Base-by-base conservation (phyloP, 2,888 invertebrate species). In the Plusia festucae region DNA sequence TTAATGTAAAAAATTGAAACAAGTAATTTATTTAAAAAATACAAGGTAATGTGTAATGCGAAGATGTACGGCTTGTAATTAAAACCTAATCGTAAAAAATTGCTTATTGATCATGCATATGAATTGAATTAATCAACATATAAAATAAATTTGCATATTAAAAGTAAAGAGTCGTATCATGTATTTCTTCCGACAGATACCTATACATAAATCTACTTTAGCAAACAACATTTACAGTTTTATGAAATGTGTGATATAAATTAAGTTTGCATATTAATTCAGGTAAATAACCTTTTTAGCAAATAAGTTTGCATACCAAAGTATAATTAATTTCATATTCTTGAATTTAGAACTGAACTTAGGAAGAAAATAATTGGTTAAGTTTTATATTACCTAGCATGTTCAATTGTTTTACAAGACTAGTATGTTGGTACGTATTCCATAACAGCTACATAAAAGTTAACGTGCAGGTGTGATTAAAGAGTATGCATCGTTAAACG, bases 401-500 rank as follows among this genome's bases (percentile, higher is more conserved):
- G 13, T 16, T 54, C 30, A 44, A 52, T 16, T 13, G 40, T 40
- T 34, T 40, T 32, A 60, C 30, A 49, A n/a, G 32, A n/a, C 8
- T 53, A 51, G 24, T 24, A 24, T 24, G 49, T 59, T 27, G 15
- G 18, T 49, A 49, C 64, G 22, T 44, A n/a, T 3, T n/a, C n/a
- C 32, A 18, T 24, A 52, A 51, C 9, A 44, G 24, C 20, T 34
- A 63, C 22, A 61, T 65, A 62, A 74, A 70, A 74, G 53, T 55
- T 55, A 58, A 75, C 53, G 34, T 52, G 16, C 46, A 63, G 65
- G 55, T 68, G 59, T 46, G 75, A 65, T 77, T 69, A 68, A 66
- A 72, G 58, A 57, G 56, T 53, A 72, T 69, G 72, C 66, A 72
- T 69, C 73, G 60, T 77, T 73, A 70, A 70, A 61, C 54, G 57